Base-by-base conservation (phyloP, 2,888 invertebrate species). In the Lithophane semibrunnea region DNA sequence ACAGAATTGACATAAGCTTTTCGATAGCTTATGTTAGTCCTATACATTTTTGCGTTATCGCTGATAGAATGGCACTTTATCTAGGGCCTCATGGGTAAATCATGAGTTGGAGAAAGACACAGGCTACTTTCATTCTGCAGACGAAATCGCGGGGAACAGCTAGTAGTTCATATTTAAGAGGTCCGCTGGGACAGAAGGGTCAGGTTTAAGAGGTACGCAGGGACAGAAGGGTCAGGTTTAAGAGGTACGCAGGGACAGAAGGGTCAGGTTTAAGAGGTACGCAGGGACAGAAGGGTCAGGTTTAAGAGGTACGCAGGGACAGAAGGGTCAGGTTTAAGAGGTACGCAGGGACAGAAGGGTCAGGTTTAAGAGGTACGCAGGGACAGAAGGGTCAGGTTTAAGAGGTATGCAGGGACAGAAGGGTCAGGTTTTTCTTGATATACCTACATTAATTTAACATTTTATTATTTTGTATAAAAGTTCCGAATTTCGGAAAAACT, bases 381-480 rank as follows among this genome's bases (percentile, higher is more conserved):
- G 66, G 66, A 67, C 66, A 58, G 58, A 78, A 52, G 8, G 68
- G 13, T 60, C 44, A 18, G 58, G 18, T 37, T 54, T 47, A 8
- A 49, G 1, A 42, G 47, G 47, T 56, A 42, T 13, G 74, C 9
- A 13, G 10, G 66, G 66, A 67, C 66, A 58, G 58, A 78, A 52
- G 8, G 68, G 13, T 60, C 44, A 18, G 58, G 18, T 24, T 29
- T 56, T 42, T 29, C 13, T n/a, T 42, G 2, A 54, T 52, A 18
- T 16, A 60, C 16, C 16, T 47, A 52, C 5, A 24, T 64, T 49
- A 12, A 60, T 8, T 12, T 3, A 42, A 63, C 9, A 47, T 76
- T 24, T 58, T 58, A 58, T 29, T 60, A 58, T 42, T 47, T 77
- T 42, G 71, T 47, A 54, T 71, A 72, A 44, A 78, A 52, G 12